These are phyloP conservation scores for Ceratosolen fusciceps DNA, from an alignment of 1,140 invertebrate genomes.

Conservation along the genomic window DNA sequence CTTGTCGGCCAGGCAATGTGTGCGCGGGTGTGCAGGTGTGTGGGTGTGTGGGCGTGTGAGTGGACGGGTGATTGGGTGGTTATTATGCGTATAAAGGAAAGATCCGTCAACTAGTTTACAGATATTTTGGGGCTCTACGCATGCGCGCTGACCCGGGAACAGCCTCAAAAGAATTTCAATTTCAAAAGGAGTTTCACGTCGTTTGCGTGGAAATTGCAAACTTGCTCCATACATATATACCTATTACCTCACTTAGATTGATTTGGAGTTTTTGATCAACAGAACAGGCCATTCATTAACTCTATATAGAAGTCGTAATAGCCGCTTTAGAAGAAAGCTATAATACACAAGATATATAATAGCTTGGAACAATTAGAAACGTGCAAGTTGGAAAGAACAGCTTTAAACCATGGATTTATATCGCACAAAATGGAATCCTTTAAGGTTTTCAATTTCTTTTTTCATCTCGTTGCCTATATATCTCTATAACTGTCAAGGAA, in stretches of 20 bases:
- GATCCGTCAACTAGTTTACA: neutral
- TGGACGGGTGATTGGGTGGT: too few relatives aligned
- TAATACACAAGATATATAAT: too few relatives aligned
- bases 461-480: too few relatives aligned
- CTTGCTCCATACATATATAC: neutral
- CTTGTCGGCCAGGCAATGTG: neutral
- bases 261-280: neutral
- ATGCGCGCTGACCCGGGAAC: neutral
- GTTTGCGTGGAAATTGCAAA: neutral
- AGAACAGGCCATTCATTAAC: neutral
- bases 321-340: too few relatives aligned
- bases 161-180: neutral
- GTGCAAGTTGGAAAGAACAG: too few relatives aligned
- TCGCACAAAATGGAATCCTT: too few relatives aligned
- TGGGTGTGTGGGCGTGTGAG: too few relatives aligned
- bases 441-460: too few relatives aligned
- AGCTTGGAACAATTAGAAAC: too few relatives aligned
- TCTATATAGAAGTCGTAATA: neutral
- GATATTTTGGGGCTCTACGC: neutral
- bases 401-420: too few relatives aligned
- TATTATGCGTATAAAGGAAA: too few relatives aligned
- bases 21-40: neutral
- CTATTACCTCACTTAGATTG: neutral
- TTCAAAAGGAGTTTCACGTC: neutral
- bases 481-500: too few relatives aligned